Conservation (phyloP, 2,113 vertebrate species). For the Thamnaconus septentrionalis region DNA sequence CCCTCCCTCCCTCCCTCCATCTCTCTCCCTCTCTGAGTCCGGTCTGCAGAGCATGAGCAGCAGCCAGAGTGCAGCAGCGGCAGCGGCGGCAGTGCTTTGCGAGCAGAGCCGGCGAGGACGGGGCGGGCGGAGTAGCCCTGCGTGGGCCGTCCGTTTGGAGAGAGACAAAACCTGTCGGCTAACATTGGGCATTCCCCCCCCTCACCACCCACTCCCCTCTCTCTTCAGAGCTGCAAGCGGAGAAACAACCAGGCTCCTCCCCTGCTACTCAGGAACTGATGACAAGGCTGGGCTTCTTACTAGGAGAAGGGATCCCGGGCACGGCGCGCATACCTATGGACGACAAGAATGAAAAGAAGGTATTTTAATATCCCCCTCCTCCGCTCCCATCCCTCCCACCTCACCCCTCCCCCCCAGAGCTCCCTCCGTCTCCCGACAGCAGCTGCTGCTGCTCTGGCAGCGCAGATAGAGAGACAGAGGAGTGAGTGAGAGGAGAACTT, state of each 20-base stretch:
- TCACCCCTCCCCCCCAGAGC: slow-evolving; percentile 30
- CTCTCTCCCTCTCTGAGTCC: slow-evolving; percentile 22
- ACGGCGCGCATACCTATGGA: slow-evolving; percentile 90
- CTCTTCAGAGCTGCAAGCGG: slow-evolving; percentile 82
- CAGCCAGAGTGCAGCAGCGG: slow-evolving; percentile 53
- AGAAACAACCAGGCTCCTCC: slow-evolving; percentile 88
- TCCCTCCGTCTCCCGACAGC: slow-evolving; percentile 27
- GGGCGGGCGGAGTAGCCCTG: slow-evolving; percentile 53
- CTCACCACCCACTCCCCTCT: slow-evolving; percentile 15
- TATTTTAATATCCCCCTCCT: slow-evolving; percentile 74
- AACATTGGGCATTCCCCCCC: slow-evolving; percentile 40
- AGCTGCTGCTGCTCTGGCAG: slow-evolving; percentile 58
- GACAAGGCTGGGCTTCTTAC: slow-evolving; percentile 96
- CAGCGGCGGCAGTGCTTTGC: slow-evolving; percentile 21
- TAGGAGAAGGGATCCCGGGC: slow-evolving; percentile 96
- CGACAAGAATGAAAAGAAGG: slow-evolving; percentile 94
- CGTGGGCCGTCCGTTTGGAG: slow-evolving; percentile 47
- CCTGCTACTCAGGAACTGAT: slow-evolving; percentile 98
- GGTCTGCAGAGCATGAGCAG: slow-evolving; percentile 56
- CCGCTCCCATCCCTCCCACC: slow-evolving; percentile 27
- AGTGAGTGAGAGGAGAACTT: slow-evolving; percentile 33
- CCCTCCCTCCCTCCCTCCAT: slow-evolving; percentile 6
- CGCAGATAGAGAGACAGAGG: slow-evolving; percentile 48
- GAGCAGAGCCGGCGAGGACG: slow-evolving; percentile 40
- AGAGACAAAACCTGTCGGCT: slow-evolving; percentile 47